Percentiles rank a stretch among this genome's conserved stretches.
Evolutionary conservation across 2,113 vertebrate species (phyloP).

Genomic region (Ornithorhynchus anatinus): DNA sequence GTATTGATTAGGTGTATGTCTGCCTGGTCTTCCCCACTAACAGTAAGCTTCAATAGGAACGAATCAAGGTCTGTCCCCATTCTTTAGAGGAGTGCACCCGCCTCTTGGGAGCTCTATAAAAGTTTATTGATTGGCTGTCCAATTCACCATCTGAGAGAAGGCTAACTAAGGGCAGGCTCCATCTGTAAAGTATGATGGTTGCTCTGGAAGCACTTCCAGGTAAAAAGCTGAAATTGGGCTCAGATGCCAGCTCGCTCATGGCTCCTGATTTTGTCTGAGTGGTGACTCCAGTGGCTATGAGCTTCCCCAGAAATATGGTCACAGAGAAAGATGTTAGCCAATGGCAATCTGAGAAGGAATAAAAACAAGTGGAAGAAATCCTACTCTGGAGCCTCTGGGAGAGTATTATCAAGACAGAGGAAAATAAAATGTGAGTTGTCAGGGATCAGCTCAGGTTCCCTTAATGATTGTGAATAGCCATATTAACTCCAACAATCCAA

Average conservation of each 20-base stretch:
- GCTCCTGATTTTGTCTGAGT: background rate
- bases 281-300: background rate
- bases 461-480: background rate
- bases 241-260: background rate
- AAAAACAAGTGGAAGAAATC: background rate
- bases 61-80: too few relatives aligned
- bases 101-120: too few relatives aligned
- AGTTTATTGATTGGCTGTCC: too few relatives aligned
- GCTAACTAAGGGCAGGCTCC: too few relatives aligned
- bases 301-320: background rate
- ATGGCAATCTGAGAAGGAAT: background rate
- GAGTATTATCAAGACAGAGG: background rate
- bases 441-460: constrained; percentile 12
- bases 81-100: too few relatives aligned
- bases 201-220: too few relatives aligned
- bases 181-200: too few relatives aligned
- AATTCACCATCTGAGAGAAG: too few relatives aligned
- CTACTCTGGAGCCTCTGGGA: constrained; percentile 11
- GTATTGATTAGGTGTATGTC: too few relatives aligned
- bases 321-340: background rate
- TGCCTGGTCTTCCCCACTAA: too few relatives aligned
- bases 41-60: too few relatives aligned
- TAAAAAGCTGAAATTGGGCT: background rate
- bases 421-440: constrained; percentile 20
- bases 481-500: background rate